Evolutionary conservation across 2,888 invertebrate species (phyloP).

Genomic region (Mythimna pallens): DNA sequence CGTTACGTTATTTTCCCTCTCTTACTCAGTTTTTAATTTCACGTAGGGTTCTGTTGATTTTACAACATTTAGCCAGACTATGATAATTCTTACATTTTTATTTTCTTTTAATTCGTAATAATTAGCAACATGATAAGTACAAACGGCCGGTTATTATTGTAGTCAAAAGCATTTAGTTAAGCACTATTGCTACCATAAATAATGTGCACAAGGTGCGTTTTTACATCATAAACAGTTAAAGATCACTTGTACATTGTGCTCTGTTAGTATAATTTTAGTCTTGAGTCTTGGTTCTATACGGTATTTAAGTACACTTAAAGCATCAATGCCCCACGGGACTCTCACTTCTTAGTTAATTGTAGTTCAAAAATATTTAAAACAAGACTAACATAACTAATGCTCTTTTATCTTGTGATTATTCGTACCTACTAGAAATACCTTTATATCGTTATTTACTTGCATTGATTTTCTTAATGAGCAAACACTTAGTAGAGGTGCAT

Average conservation of each 20-base stretch:
- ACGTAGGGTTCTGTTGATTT: background rate
- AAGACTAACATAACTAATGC: background rate
- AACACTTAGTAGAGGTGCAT: background rate
- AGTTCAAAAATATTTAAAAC: background rate
- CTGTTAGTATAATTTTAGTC: background rate
- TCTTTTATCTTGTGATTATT: background rate
- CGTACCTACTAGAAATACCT: background rate
- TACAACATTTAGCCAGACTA: background rate
- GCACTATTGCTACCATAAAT: slow-evolving; percentile 16
- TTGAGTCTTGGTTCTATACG: background rate
- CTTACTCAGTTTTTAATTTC: background rate
- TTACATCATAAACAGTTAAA: background rate
- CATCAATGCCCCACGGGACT: background rate
- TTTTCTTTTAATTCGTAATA: no score
- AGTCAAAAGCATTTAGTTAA: background rate
- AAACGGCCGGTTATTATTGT: slow-evolving; percentile 13
- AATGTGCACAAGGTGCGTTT: background rate
- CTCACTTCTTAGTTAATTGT: no score
- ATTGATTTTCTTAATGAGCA: slow-evolving; percentile 14
- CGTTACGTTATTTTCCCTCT: background rate
- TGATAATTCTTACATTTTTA: background rate
- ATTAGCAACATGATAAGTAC: background rate
- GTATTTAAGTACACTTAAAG: background rate
- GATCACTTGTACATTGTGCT: background rate
- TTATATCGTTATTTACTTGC: slow-evolving; percentile 25